Conservation (phyloP, 2,797 vertebrate genomes). For the Pipistrellus nathusii region DNA sequence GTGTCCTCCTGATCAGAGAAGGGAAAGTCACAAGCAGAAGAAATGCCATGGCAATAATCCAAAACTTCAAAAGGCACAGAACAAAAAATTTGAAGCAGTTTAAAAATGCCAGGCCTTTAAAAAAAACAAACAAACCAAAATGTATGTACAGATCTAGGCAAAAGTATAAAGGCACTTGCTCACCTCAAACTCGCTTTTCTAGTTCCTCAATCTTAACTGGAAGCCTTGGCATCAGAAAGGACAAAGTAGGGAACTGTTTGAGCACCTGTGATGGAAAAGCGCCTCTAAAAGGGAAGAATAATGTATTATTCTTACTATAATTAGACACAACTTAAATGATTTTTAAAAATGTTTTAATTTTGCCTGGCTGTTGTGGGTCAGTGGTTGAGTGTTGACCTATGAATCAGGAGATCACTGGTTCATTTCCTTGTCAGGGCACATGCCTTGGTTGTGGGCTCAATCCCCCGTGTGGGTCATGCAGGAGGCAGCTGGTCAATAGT, state of each 20-base stretch:
- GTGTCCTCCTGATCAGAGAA: neutral
- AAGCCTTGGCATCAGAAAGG: neutral
- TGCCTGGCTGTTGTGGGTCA: no score
- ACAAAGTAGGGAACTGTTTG: neutral
- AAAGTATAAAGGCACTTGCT: neutral
- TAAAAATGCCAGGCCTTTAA: conserved; percentile 1
- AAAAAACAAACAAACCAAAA: neutral
- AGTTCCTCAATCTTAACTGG: neutral
- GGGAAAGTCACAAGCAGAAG: neutral
- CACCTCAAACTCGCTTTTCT: neutral
- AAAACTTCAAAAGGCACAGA: neutral
- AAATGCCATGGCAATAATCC: neutral
- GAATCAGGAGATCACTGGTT: no score
- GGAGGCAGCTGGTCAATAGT: no score
- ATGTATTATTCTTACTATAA: neutral
- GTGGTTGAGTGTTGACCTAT: no score
- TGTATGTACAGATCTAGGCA: neutral
- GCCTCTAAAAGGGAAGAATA: neutral
- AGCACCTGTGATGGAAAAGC: neutral
- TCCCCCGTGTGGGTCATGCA: no score
- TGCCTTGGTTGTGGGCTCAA: no score
- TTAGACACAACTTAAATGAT: neutral
- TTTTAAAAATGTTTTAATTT: neutral
- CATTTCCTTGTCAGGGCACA: no score
- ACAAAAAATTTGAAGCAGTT: conserved; percentile 13